A percentile compares a stretch with the other conserved stretches of the same genome.
phyloP scores from a whole-genome alignment of 2,113 vertebrate genomes.

The Ictidomys tridecemlineatus region DNA sequence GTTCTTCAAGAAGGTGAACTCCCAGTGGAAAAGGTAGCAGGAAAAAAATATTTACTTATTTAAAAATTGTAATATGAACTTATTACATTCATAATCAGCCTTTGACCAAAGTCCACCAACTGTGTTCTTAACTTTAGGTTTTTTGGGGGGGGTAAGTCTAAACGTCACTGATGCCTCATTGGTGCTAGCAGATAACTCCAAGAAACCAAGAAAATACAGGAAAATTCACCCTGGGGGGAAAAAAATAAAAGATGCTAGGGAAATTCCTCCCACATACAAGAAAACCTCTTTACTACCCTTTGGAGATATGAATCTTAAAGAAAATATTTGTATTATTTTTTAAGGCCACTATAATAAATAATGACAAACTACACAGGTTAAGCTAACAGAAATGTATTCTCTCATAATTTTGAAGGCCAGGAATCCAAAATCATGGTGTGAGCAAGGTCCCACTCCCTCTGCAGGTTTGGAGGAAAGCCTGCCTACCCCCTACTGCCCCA shows the following conservation, averaged over 20 bases:
- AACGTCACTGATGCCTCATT: neutral
- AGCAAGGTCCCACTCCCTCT: neutral
- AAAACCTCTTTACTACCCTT: neutral
- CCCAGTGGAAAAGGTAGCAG: constrained; percentile 24
- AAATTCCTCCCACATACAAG: neutral
- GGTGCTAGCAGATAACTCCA: neutral
- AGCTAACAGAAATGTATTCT: constrained; percentile 17
- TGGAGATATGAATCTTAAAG: neutral
- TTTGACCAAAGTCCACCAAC: neutral
- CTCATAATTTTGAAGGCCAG: neutral
- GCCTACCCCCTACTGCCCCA: no score
- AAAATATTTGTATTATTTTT: neutral
- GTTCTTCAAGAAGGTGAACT: constrained; percentile 65
- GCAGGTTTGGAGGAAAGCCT: neutral
- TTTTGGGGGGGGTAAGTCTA: neutral
- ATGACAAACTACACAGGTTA: neutral
- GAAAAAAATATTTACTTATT: constrained; percentile 57
- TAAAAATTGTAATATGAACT: constrained; percentile 42
- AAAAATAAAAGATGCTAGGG: neutral
- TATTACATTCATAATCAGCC: neutral
- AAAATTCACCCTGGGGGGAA: neutral
- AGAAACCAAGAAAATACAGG: neutral
- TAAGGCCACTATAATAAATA: neutral
- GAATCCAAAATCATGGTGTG: neutral
- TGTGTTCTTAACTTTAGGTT: neutral